phyloP scores from a whole-genome alignment of 2,113 vertebrate genomes.

The Hucho hucho region DNA sequence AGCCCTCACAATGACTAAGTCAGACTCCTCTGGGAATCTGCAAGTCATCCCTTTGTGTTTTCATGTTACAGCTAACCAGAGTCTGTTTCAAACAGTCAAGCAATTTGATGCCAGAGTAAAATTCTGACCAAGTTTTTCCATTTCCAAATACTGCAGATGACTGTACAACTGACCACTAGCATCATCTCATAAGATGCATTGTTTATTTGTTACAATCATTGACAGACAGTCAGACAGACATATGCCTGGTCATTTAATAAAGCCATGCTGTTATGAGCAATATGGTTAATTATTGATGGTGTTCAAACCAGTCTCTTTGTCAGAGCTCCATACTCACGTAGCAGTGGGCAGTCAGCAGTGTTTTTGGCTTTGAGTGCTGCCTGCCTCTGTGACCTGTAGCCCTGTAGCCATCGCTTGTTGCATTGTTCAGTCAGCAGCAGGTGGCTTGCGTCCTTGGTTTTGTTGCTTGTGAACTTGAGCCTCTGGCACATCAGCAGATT shows the following conservation, averaged over 20 bases:
- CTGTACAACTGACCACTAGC: not conserved
- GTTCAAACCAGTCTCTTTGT: constrained; percentile 43
- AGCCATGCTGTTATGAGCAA: constrained; percentile 56
- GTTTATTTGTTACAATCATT: not conserved
- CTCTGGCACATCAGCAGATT: constrained; percentile 67
- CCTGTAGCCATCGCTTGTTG: constrained; percentile 53
- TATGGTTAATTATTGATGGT: constrained; percentile 67
- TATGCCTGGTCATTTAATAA: constrained; percentile 47
- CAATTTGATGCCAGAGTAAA: not conserved
- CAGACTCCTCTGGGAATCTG: constrained; percentile 22
- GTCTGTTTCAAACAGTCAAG: constrained; percentile 2
- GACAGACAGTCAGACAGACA: constrained; percentile 5
- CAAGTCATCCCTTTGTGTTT: constrained; percentile 10
- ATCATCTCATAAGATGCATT: not conserved
- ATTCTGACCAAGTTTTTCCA: no score
- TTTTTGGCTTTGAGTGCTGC: constrained; percentile 45
- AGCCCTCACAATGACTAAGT: constrained; percentile 4
- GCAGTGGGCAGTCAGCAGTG: constrained; percentile 36
- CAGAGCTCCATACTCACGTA: constrained; percentile 60
- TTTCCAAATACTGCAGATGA: not conserved
- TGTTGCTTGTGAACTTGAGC: constrained; percentile 72
- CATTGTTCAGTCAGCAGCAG: constrained; percentile 72
- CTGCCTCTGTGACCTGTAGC: constrained; percentile 38
- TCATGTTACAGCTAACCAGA: not conserved
- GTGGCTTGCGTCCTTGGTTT: constrained; percentile 69